phyloP scores from a whole-genome alignment of 2,113 vertebrate genomes.

The Aphyosemion australe region DNA sequence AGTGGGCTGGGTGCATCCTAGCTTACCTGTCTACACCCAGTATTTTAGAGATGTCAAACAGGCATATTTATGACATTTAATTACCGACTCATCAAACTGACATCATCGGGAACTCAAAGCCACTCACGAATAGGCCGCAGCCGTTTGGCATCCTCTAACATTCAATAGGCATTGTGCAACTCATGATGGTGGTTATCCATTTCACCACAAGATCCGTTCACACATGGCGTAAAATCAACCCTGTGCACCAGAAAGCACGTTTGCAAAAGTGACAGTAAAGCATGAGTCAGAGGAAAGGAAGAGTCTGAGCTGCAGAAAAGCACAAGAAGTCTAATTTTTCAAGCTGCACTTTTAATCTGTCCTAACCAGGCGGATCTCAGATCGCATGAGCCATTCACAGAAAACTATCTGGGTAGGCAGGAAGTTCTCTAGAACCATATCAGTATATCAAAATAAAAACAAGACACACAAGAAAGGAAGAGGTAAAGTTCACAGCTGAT shows the following conservation, averaged over 20 bases:
- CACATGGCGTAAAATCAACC: conserved; percentile 10
- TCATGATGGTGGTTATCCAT: conserved; percentile 3
- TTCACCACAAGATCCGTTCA: conserved; percentile 43
- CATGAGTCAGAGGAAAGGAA: conserved; percentile 8
- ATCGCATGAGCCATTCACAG: conserved; percentile 4
- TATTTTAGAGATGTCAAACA: conserved; percentile 10
- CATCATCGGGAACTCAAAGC: conserved; percentile 32
- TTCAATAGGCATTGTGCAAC: conserved; percentile 9
- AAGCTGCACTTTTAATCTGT: background rate
- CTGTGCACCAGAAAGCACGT: background rate
- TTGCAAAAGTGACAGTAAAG: background rate
- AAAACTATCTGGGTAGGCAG: conserved; percentile 12
- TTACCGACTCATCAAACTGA: background rate
- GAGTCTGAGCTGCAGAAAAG: background rate
- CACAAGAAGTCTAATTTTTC: background rate
- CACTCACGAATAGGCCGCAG: background rate
- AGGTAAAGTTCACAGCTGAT: background rate
- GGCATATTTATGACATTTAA: conserved; percentile 1
- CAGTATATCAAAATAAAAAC: background rate
- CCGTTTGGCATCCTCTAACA: conserved; percentile 1
- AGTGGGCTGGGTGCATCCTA: background rate
- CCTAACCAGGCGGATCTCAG: background rate
- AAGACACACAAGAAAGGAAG: background rate
- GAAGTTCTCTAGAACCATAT: conserved; percentile 16
- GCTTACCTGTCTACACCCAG: background rate